Percentiles rank a stretch among this genome's conserved stretches.
phyloP scores from a whole-genome alignment of 2,797 vertebrate genomes.

The Neoniphon sammara region DNA sequence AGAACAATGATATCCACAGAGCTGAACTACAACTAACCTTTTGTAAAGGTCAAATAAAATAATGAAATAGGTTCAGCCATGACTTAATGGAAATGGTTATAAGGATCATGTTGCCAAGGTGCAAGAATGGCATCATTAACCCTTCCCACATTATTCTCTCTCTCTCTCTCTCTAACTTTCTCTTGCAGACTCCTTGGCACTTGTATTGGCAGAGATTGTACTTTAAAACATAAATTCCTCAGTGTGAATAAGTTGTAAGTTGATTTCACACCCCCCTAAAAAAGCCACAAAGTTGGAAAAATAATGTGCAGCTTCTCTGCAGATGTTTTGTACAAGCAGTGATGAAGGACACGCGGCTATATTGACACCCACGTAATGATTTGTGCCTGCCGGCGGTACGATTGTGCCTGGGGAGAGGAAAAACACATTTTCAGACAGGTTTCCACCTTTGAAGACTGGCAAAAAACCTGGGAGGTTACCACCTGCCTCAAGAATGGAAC shows the following conservation, averaged over 20 bases:
- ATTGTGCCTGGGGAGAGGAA: conserved; percentile 28
- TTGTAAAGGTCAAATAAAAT: conserved; percentile 77
- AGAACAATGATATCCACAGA: conserved; percentile 64
- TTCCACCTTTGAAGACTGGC: conserved; percentile 22
- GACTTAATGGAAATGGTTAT: conserved; percentile 69
- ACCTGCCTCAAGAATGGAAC: conserved; percentile 25
- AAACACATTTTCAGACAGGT: conserved; percentile 35
- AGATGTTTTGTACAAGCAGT: conserved; percentile 16
- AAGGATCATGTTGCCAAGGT: conserved; percentile 56
- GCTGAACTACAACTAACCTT: conserved; percentile 72
- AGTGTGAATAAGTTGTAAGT: conserved; percentile 1
- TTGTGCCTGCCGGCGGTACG: conserved; percentile 32
- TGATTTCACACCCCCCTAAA: conserved; percentile 17
- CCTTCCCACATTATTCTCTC: conserved; percentile 17
- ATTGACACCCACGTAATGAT: conserved; percentile 43
- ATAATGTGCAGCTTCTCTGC: not conserved
- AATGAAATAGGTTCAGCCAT: conserved; percentile 74
- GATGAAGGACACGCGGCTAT: not conserved
- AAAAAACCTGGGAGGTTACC: conserved; percentile 21
- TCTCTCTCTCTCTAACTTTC: conserved; percentile 10
- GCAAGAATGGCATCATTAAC: conserved; percentile 55
- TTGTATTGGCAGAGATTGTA: not conserved
- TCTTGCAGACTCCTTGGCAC: conserved; percentile 19
- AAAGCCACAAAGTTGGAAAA: not conserved
- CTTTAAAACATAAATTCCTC: conserved; percentile 5